Percentiles rank a stretch among this genome's conserved stretches.
phyloP scores from a whole-genome alignment of 2,797 vertebrate genomes.

The Sebastiscus tertius region DNA sequence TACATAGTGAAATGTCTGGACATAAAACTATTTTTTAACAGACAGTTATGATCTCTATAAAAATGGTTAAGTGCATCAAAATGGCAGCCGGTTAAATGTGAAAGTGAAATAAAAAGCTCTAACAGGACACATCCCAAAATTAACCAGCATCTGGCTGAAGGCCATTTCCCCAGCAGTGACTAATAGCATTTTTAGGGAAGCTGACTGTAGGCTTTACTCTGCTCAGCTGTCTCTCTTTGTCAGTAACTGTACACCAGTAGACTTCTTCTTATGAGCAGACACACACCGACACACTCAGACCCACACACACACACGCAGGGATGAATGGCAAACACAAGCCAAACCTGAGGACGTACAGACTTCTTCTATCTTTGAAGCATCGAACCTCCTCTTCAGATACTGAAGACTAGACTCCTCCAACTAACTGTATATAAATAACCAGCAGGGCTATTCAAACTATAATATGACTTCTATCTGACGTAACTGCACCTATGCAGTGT shows the following conservation, averaged over 20 bases:
- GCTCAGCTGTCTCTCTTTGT: constrained; percentile 58
- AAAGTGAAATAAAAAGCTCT: neutral
- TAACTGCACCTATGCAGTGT: neutral
- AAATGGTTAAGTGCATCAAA: neutral
- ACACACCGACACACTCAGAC: neutral
- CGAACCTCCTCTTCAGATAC: neutral
- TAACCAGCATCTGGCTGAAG: neutral
- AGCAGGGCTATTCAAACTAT: neutral
- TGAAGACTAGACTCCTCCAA: neutral
- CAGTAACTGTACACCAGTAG: constrained; percentile 48
- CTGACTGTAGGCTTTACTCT: constrained; percentile 3
- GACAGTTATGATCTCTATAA: neutral
- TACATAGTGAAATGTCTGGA: neutral
- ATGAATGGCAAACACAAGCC: neutral
- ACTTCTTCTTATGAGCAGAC: neutral
- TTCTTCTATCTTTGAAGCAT: neutral
- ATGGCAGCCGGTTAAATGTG: neutral
- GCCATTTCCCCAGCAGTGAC: neutral
- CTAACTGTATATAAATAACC: neutral
- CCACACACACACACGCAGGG: neutral
- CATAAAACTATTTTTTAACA: neutral
- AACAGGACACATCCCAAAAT: neutral
- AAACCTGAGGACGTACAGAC: neutral
- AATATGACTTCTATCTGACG: neutral
- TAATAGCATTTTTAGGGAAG: constrained; percentile 6